A percentile compares a stretch with the other conserved stretches of the same genome.
Conservation (phyloP, 2,888 invertebrate genomes). For the Charanyca ferruginea region DNA sequence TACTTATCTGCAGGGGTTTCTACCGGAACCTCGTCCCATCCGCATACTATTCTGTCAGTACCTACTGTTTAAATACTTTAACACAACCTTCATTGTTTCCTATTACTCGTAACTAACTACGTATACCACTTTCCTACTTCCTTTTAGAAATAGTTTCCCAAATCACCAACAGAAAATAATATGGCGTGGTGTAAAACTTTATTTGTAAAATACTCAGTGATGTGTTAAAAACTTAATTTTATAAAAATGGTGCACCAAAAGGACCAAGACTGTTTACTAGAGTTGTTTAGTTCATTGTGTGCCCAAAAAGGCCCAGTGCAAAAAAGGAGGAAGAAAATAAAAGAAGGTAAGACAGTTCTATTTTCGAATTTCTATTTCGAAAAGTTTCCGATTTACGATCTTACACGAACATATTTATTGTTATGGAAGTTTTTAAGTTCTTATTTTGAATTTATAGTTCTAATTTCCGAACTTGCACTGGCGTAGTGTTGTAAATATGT, state of each 20-base stretch:
- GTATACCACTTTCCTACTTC: constrained; percentile 9
- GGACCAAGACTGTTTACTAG: constrained; percentile 81
- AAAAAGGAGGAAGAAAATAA: constrained; percentile 65
- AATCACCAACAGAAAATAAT: not conserved
- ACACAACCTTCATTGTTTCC: constrained; percentile 10
- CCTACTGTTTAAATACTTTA: too few species aligned
- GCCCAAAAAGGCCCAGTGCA: constrained; percentile 74
- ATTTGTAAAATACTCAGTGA: not conserved
- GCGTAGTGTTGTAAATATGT: constrained; percentile 40
- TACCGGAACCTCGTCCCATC: constrained; percentile 61
- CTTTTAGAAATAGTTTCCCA: constrained; percentile 14
- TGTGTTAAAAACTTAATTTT: too few species aligned
- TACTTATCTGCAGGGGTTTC: constrained; percentile 50
- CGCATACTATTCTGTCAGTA: constrained; percentile 36
- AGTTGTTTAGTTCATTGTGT: constrained; percentile 80
- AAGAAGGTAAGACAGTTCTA: constrained; percentile 74
- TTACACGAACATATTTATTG: constrained; percentile 44
- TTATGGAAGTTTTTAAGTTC: constrained; percentile 50
- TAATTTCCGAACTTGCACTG: constrained; percentile 26
- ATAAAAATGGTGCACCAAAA: constrained; percentile 82
- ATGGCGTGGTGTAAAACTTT: not conserved
- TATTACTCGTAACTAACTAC: not conserved
- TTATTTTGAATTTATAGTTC: constrained; percentile 51
- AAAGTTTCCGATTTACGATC: constrained; percentile 51
- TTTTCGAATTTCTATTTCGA: constrained; percentile 49